Evolutionary conservation across 2,113 vertebrate species (phyloP), one percentile per base, ranked within the genome.

Genomic region (Eurypyga helias): DNA sequence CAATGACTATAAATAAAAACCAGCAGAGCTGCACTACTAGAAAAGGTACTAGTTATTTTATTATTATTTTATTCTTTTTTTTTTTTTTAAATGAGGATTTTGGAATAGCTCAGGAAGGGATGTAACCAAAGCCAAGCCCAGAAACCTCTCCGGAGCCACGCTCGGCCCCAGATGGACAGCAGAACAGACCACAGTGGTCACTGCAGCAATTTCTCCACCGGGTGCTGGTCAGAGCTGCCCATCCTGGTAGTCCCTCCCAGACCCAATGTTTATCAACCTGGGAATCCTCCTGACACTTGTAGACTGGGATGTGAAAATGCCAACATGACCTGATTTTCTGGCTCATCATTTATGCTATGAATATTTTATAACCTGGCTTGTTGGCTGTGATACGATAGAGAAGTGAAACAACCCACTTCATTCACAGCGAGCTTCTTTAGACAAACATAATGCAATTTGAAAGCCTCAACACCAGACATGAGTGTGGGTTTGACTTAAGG

Each of bases 181-280:
- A 1, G 54, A 86, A 3, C 2, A 26, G 11, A 1, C 20, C 26
- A 1, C 1, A 12, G 45, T 0, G 0, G 54, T 24, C 26, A 18
- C 43, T 33, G 38, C 9, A 15, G 34, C 6, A 9, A 17, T 51
- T 55, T 52, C 7, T 58, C 7, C 60, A 25, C 65, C 1, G 0
- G 13, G 5, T 41, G 19, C 16, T 65, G 31, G 2, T 38, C 46
- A 51, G 77, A 66, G 33, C 11, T 2, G 4, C 13, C 24, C 41
- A 29, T 34, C 29, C 46, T 43, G 26, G 11, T 34, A 58, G 4
- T 13, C 29, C 48, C 8, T 61, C 45, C 19, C 24, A 11, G 24
- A 34, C 5, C 36, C 48, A 75, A 13, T 4, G 0, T 60, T 55
- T 36, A 25, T 13, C 72, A 87, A n/a, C 57, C 31, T 15, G 3